phyloP scores from a whole-genome alignment of 2,113 vertebrate genomes.

The Cyprinodon variegatus region DNA sequence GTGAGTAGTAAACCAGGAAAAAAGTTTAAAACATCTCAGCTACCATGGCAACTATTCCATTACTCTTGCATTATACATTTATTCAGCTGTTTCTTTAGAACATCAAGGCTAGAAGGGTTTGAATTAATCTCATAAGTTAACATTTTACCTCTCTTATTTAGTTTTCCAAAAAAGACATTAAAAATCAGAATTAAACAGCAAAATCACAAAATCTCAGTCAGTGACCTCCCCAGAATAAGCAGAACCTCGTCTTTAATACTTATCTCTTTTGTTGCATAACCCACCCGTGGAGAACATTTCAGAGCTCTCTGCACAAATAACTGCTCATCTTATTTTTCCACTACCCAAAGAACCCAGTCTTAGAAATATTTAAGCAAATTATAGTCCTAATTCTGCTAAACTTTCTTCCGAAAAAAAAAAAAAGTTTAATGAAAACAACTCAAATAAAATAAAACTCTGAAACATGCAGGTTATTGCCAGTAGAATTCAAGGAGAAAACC shows the following conservation, averaged over 20 bases:
- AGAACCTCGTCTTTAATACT: too few relatives aligned
- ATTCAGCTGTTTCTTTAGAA: background rate
- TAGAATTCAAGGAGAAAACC: too few relatives aligned
- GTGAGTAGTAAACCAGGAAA: background rate
- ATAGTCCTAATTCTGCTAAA: too few relatives aligned
- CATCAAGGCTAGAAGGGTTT: background rate
- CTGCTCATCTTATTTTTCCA: too few relatives aligned
- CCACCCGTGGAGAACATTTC: too few relatives aligned
- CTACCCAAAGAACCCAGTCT: too few relatives aligned
- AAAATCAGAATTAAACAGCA: background rate
- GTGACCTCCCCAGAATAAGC: background rate
- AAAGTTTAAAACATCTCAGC: background rate
- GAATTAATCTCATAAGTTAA: background rate
- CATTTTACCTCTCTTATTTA: background rate
- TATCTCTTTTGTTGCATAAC: background rate
- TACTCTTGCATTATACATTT: background rate
- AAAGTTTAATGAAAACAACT: too few relatives aligned
- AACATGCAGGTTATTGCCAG: too few relatives aligned
- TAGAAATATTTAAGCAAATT: too few relatives aligned
- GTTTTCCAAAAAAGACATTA: background rate
- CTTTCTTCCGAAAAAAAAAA: too few relatives aligned
- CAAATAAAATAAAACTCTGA: too few relatives aligned
- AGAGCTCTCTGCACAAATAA: too few relatives aligned
- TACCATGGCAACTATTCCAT: background rate
- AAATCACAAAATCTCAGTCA: background rate